Base-by-base conservation (phyloP, 2,797 vertebrate genomes). In the Gobio occitaniae region DNA sequence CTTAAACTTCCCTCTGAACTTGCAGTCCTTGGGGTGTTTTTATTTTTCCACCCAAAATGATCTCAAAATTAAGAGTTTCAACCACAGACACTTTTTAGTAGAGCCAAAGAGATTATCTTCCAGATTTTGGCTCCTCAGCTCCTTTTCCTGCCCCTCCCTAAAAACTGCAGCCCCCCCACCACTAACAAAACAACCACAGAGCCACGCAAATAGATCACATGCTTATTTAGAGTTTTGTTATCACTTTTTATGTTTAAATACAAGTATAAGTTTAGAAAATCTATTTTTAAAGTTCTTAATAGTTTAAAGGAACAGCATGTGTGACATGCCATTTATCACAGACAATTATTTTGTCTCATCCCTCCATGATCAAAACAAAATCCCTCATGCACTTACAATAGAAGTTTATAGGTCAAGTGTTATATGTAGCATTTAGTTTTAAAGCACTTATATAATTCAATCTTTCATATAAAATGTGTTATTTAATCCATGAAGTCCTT, bases 31-130 rank as follows among this genome's bases (percentile, higher is more conserved):
- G 83, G 83, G 80, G 75, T 80, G 83, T 84, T 88, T 86, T 87
- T 86, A 82, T 88, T 90, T 87, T 88, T 86, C 52, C 78, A 87
- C 83, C 76, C 82, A 84, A 90, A 88, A 88, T 76, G 71, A 88
- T 88, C 82, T 87, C 71, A 59, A 90, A 90, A 90, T 90, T 88
- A 87, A 87, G 86, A 81, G 80, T 87, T 86, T 88, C 50, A 69
- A 86, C 87, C 87, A 70, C 87, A 87, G 82, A 90, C 76, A 87
- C 87, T 90, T 88, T 90, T 85, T 76, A 84, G 82, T 36, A 78
- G 86, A 75, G 89, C 87, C 89, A 90, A 83, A 82, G 29, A 90
- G 89, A 90, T 88, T 88, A 90, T 78, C 50, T 82, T 68, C 7
- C 70, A 77, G n/a, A 63, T 75, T 85, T 83, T 88, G 88, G 83